Evolutionary conservation across 2,888 invertebrate species (phyloP).

Genomic region (Kryphioiulus occultus): DNA sequence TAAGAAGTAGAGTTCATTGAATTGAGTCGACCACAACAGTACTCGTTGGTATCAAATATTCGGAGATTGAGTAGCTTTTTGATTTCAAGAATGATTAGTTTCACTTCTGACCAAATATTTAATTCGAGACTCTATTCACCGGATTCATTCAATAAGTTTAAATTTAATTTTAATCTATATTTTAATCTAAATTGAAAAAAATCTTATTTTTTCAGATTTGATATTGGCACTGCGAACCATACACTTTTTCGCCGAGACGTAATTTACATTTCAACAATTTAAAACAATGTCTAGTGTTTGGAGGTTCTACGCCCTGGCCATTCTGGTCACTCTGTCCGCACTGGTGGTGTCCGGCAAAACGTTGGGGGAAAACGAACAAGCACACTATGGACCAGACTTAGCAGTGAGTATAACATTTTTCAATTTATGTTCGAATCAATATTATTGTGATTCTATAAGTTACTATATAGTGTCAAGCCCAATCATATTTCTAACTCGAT

Average conservation of each 20-base stretch:
- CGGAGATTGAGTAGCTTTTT: not conserved
- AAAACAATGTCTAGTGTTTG: constrained; percentile 20
- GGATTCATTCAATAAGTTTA: not conserved
- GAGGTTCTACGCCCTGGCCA: not conserved
- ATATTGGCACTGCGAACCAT: not conserved
- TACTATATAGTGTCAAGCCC: too few species aligned
- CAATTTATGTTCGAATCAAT: not conserved
- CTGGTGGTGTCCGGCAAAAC: not conserved
- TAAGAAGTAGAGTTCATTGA: not conserved
- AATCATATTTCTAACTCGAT: too few species aligned
- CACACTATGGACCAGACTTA: constrained; percentile 16
- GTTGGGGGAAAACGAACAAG: not conserved
- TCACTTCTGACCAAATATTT: not conserved
- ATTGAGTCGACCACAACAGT: not conserved
- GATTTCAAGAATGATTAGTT: not conserved
- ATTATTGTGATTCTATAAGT: too few species aligned
- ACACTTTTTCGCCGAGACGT: not conserved
- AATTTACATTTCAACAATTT: not conserved
- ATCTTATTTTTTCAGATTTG: not conserved
- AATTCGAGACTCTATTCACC: not conserved
- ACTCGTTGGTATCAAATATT: not conserved
- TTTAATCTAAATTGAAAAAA: not conserved
- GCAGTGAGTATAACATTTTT: not conserved
- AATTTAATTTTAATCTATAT: not conserved
- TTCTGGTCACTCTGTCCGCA: not conserved